phyloP scores from a whole-genome alignment of 2,113 vertebrate genomes.

The Ailuropoda melanoleuca region DNA sequence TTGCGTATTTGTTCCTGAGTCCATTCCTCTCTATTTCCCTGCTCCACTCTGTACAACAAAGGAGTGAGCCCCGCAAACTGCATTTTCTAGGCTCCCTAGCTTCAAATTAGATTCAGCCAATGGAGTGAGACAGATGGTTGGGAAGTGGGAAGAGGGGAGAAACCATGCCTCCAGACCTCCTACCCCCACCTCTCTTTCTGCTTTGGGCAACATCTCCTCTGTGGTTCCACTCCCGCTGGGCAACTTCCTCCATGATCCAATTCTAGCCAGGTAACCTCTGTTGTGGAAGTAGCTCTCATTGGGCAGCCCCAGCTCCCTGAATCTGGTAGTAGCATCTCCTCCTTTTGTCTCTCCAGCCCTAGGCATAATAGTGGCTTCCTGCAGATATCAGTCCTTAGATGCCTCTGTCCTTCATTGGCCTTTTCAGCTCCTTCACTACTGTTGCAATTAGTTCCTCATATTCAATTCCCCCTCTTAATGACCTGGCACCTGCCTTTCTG shows the following conservation, averaged over 20 bases:
- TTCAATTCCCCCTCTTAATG: conserved; percentile 9
- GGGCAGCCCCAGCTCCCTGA: background rate
- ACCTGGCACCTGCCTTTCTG: background rate
- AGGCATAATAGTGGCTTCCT: background rate
- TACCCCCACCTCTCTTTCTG: background rate
- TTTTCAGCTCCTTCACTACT: background rate
- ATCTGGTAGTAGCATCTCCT: background rate
- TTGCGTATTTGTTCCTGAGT: background rate
- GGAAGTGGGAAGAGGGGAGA: background rate
- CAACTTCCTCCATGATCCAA: background rate
- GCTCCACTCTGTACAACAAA: background rate
- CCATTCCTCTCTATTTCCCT: background rate
- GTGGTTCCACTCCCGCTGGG: background rate
- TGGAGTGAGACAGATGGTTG: background rate
- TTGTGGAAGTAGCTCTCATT: background rate
- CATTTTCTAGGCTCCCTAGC: background rate
- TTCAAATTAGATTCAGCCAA: background rate
- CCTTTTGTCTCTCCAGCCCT: background rate
- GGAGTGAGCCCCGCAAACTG: background rate
- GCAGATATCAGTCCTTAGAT: background rate
- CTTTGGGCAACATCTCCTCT: background rate
- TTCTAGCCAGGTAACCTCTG: background rate
- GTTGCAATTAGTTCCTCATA: background rate
- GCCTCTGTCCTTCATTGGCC: background rate
- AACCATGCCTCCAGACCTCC: background rate